A percentile compares a stretch with the other conserved stretches of the same genome.
Conservation (phyloP, 2,797 vertebrate genomes). For the Malacoraja senta region DNA sequence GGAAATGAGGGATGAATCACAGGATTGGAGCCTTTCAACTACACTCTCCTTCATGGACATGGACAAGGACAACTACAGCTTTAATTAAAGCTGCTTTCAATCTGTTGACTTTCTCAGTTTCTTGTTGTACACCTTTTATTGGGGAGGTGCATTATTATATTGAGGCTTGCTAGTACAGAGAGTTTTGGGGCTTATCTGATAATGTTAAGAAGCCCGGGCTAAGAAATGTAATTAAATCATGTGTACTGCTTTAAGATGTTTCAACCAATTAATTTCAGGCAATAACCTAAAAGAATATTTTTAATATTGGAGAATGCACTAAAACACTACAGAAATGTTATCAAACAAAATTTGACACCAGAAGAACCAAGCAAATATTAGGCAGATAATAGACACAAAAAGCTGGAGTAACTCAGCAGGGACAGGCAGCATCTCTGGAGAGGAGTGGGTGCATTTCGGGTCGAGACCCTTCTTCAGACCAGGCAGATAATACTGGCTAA, state of each 20-base stretch:
- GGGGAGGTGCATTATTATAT: neutral
- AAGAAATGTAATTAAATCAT: neutral
- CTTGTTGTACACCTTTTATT: neutral
- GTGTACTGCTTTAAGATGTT: neutral
- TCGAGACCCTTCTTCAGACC: no score
- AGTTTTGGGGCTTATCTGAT: neutral
- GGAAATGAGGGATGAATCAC: neutral
- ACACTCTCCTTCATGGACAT: neutral
- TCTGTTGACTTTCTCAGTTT: neutral
- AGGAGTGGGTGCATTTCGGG: no score
- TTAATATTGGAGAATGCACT: no score
- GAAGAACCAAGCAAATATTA: no score
- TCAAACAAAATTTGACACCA: no score
- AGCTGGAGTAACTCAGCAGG: no score
- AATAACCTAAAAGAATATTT: neutral
- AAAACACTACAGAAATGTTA: no score
- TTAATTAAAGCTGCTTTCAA: neutral
- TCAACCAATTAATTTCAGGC: neutral
- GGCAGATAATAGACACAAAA: no score
- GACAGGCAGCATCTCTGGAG: no score
- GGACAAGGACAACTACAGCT: constrained; percentile 24
- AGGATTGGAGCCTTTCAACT: neutral
- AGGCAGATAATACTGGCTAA: no score
- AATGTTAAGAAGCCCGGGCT: neutral
- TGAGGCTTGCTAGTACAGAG: neutral